A percentile compares a stretch with the other conserved stretches of the same genome.
These are phyloP conservation scores for Peromyscus californicus DNA, from an alignment of 2,113 vertebrate species.

Conservation along the genomic window DNA sequence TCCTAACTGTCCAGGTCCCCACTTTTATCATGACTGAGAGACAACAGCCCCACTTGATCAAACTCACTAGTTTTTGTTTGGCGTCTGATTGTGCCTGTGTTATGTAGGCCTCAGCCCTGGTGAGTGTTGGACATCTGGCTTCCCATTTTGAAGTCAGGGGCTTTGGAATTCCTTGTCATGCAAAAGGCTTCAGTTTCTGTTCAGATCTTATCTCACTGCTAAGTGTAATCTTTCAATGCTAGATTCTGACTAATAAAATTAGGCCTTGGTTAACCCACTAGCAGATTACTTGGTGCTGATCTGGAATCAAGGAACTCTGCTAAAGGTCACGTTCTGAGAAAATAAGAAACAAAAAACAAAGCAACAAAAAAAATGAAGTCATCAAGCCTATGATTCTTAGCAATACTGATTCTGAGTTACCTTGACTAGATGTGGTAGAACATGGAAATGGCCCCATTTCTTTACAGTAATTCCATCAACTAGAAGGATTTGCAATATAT, in stretches of 20 bases:
- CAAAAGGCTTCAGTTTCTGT: slow-evolving; percentile 33
- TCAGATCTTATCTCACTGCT: slow-evolving; percentile 46
- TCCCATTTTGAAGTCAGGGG: slow-evolving; percentile 51
- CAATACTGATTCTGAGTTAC: neutral
- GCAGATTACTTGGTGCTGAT: slow-evolving; percentile 55
- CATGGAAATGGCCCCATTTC: neutral
- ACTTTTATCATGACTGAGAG: neutral
- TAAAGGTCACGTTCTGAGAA: slow-evolving; percentile 30
- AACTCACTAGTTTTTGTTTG: slow-evolving; percentile 55
- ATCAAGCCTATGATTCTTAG: slow-evolving; percentile 19
- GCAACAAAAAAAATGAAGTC: neutral
- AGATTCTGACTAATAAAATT: slow-evolving; percentile 61
- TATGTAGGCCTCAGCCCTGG: neutral
- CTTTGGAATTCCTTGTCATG: slow-evolving; percentile 42
- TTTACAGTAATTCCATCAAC: neutral
- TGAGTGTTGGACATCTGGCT: slow-evolving; percentile 39
- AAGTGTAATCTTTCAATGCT: slow-evolving; percentile 49
- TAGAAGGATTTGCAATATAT: neutral
- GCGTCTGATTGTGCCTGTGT: slow-evolving; percentile 5
- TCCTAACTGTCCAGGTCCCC: neutral
- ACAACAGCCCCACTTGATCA: slow-evolving; percentile 21
- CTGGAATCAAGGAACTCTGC: slow-evolving; percentile 35
- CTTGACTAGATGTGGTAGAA: neutral
- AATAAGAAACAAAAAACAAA: neutral
- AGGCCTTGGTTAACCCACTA: neutral